These are phyloP conservation scores for Busseola fusca DNA, from an alignment of 2,888 invertebrate genomes.

Conservation along the genomic window DNA sequence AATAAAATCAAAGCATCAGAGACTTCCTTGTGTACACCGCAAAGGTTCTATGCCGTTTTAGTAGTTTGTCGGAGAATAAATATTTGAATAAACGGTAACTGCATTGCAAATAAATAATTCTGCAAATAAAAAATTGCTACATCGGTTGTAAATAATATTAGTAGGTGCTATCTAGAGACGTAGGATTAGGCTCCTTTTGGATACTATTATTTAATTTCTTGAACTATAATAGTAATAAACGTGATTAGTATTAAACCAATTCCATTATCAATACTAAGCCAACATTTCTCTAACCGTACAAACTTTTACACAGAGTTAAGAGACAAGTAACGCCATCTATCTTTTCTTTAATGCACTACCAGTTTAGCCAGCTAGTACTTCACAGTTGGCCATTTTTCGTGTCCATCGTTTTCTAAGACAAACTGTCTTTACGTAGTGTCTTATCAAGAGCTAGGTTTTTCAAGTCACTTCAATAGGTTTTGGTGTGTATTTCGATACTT, in stretches of 20 bases:
- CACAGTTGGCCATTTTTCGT: neutral
- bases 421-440: neutral
- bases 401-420: neutral
- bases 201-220: constrained; percentile 19
- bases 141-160: constrained; percentile 40
- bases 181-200: constrained; percentile 51
- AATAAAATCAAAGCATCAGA: constrained; percentile 18
- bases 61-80: neutral
- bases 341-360: neutral
- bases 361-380: neutral
- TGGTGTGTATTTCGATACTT: neutral
- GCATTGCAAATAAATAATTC: constrained; percentile 12
- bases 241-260: neutral
- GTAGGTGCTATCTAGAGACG: constrained; percentile 33
- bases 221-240: constrained; percentile 3
- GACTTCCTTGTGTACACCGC: constrained; percentile 67
- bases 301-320: neutral
- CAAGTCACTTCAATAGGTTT: neutral
- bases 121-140: constrained; percentile 14
- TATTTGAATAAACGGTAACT: constrained; percentile 49
- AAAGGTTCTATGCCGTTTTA: constrained; percentile 64
- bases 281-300: too few species aligned
- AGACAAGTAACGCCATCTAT: constrained; percentile 41
- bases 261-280: neutral
- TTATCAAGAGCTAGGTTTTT: neutral